Base-by-base conservation (phyloP, 2,113 vertebrate genomes). In the Aleadryas rufinucha region DNA sequence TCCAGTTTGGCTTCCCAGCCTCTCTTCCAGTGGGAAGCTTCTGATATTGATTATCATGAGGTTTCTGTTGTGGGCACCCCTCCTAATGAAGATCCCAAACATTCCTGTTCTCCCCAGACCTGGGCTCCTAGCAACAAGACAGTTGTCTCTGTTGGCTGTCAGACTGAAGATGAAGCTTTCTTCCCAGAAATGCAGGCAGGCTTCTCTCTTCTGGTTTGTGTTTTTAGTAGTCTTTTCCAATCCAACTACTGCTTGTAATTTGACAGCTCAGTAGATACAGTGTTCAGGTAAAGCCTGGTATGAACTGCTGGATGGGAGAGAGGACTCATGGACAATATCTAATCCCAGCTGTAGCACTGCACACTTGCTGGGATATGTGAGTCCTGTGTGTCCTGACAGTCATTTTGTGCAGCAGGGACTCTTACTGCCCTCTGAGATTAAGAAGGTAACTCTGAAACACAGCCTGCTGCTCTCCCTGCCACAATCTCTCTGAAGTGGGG, bases 121-220 rank as follows among this genome's bases (percentile, higher is more conserved):
- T 74, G 93, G 78, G 74, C 54, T 60, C 54, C 37, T 71, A 56
- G 89, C n/a, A 95, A 98, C 87, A 98, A 97, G 95, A 85, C 97
- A 42, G 88, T 98, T 96, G 98, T 98, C 93, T 99, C 99, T 52
- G 98, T 99, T 96, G 99, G 98, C 95, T 99, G 99, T 96, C 99
- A 99, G 97, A 99, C 99, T 7, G 99, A 99, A 57, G 99, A 98
- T 56, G 98, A 98, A 63, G 97, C 98, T 56, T 95, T 98, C 97
- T 98, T 99, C 96, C 98, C 98, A 93, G 96, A 98, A 13, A 95
- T 98, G 94, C 98, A 99, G 99, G 98, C 99, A 99, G 95, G 98
- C 97, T 86, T 82, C 70, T 72, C 42, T 92, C 41, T 26, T 72
- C n/a, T 93, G 21, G 20, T 77, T 87, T 75, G 16, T 37, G 56